Percentiles rank a stretch among this genome's conserved stretches.
Conservation (phyloP, 1,140 invertebrate genomes). For the Druon quercuslanigerum region DNA sequence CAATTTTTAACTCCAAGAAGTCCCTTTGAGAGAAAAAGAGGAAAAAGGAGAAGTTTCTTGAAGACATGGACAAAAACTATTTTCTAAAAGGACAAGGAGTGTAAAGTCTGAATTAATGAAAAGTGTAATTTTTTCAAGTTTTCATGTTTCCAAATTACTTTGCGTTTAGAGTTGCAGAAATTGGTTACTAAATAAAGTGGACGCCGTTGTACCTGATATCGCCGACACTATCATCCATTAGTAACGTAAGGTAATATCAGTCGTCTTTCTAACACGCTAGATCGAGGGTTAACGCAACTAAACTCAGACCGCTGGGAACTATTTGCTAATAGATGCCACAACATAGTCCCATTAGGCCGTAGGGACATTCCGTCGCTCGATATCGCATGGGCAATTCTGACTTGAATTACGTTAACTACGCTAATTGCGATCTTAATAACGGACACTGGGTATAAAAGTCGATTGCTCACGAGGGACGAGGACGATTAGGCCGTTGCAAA, state of each 20-base stretch:
- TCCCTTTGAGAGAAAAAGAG: no score
- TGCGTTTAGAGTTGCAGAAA: conserved; percentile 4
- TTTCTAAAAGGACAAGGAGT: no score
- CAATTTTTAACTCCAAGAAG: no score
- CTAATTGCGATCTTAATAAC: conserved; percentile 46
- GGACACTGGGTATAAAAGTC: conserved; percentile 11
- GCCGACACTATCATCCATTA: conserved; percentile 26
- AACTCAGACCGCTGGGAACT: conserved; percentile 66
- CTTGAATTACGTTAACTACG: conserved; percentile 61
- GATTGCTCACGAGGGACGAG: conserved; percentile 7
- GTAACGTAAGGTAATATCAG: conserved; percentile 57
- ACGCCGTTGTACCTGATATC: conserved; percentile 16
- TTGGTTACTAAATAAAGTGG: conserved; percentile 11
- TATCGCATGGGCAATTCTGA: conserved; percentile 65
- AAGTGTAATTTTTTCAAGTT: neutral
- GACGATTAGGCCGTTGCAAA: neutral
- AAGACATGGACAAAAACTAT: no score
- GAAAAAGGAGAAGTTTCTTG: no score
- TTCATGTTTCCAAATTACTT: neutral
- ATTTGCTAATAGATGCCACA: conserved; percentile 70
- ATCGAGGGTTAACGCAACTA: conserved; percentile 58
- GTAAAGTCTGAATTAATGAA: no score
- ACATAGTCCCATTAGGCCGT: conserved; percentile 67
- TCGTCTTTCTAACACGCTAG: conserved; percentile 56
- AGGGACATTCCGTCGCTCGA: conserved; percentile 65